A percentile compares a stretch with the other conserved stretches of the same genome.
phyloP scores from a whole-genome alignment of 2,113 vertebrate genomes.

The Paralichthys olivaceus region DNA sequence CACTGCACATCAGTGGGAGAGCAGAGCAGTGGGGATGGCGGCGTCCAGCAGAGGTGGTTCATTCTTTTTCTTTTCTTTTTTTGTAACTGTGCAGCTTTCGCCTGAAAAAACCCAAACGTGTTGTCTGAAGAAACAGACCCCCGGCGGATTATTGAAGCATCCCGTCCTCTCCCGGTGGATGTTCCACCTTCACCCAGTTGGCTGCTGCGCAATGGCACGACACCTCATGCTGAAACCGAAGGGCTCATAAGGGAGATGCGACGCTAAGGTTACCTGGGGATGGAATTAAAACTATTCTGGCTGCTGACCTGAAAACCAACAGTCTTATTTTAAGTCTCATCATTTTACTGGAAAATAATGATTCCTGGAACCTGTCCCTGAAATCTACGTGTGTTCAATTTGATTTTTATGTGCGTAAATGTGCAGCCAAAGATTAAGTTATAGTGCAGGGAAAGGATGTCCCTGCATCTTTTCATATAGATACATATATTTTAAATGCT shows the following conservation, averaged over 20 bases:
- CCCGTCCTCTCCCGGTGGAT: conserved; percentile 27
- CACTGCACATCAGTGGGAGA: conserved; percentile 50
- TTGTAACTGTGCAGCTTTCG: conserved; percentile 15
- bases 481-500: background rate
- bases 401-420: background rate
- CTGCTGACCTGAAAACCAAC: background rate
- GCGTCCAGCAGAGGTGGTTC: conserved; percentile 35
- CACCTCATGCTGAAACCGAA: conserved; percentile 10
- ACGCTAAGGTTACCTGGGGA: conserved; percentile 46
- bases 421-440: background rate
- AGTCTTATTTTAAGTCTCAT: background rate
- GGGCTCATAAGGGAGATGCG: background rate
- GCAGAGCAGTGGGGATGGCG: conserved; percentile 33
- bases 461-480: background rate
- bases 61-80: background rate
- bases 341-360: background rate
- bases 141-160: conserved; percentile 37
- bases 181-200: conserved; percentile 60
- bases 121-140: conserved; percentile 18
- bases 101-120: conserved; percentile 5
- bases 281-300: background rate
- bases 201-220: conserved; percentile 61
- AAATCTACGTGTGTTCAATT: background rate
- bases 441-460: no score
- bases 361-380: background rate